phyloP scores from a whole-genome alignment of 2,113 vertebrate species.

The Origma solitaria region DNA sequence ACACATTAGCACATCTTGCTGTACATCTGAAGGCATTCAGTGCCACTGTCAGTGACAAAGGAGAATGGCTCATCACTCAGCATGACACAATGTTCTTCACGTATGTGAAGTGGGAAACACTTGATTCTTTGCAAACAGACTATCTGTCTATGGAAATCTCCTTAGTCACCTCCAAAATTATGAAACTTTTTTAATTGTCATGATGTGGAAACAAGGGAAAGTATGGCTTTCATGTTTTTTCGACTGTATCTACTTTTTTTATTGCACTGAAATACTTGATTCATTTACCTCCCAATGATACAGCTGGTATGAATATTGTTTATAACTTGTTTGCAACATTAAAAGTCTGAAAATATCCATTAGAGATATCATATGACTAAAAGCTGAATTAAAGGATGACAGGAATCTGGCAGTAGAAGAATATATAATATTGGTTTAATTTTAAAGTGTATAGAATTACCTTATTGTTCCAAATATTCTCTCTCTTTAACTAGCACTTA shows the following conservation, averaged over 20 bases:
- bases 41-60: neutral
- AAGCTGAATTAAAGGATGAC: conserved; percentile 67
- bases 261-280: neutral
- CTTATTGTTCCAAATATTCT: conserved; percentile 66
- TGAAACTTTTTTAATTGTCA: neutral
- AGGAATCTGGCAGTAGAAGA: conserved; percentile 62
- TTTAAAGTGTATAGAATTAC: conserved; percentile 66
- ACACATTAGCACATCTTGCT: neutral
- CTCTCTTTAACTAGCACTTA: conserved; percentile 20
- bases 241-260: neutral
- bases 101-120: neutral
- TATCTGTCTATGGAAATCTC: neutral
- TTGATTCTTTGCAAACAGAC: neutral
- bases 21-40: neutral
- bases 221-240: neutral
- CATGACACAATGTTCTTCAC: neutral
- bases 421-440: conserved; percentile 51
- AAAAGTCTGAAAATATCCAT: conserved; percentile 55
- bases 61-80: neutral
- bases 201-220: neutral
- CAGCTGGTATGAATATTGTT: conserved; percentile 57
- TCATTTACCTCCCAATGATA: conserved; percentile 19
- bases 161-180: neutral
- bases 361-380: conserved; percentile 64
- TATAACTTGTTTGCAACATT: conserved; percentile 55